Base-by-base conservation (phyloP, 2,888 invertebrate species). In the Acanthosepion pharaonis region DNA sequence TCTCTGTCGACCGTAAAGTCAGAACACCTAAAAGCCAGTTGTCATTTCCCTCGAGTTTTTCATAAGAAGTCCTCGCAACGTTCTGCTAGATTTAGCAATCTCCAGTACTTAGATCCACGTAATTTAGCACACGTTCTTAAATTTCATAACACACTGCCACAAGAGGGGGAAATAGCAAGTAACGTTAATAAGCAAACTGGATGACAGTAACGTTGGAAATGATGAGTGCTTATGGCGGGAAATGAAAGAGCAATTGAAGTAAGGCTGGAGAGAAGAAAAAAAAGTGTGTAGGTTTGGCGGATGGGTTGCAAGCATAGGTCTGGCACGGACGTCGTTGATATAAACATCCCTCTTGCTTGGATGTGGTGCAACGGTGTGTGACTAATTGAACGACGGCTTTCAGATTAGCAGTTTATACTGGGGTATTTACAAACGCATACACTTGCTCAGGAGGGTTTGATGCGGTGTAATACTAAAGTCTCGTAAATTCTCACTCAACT, bases 11-110 rank as follows among this genome's bases (percentile, higher is more conserved):
- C 78, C 78, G 33, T 78, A n/a, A 78, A 78, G 78, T 15, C 15
- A n/a, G 78, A 78, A 78, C 78, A 78, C 78, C 78, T 78, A 78
- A 33, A 33, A 78, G n/a, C n/a, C 78, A 78, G 78, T 78, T 78
- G 78, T 78, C n/a, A n/a, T 15, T n/a, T 78, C n/a, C 78, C 78
- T 33, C 18, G 33, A 78, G 15, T n/a, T 33, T n/a, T 78, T 78
- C n/a, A n/a, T 78, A 33, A 78, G n/a, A 15, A n/a, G 78, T n/a
- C 78, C 78, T 78, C 78, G n/a, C 78, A n/a, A 78, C n/a, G 78
- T 78, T 78, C 78, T 78, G 78, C 78, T 78, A 78, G 78, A 78
- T 78, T 78, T n/a, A 33, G 33, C 78, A 78, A 33, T 78, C 78
- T 78, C 78, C 78, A n/a, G 78, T 33, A 78, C 78, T 78, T 78